phyloP scores from a whole-genome alignment of 2,888 invertebrate genomes.

The Pollenia angustigena region DNA sequence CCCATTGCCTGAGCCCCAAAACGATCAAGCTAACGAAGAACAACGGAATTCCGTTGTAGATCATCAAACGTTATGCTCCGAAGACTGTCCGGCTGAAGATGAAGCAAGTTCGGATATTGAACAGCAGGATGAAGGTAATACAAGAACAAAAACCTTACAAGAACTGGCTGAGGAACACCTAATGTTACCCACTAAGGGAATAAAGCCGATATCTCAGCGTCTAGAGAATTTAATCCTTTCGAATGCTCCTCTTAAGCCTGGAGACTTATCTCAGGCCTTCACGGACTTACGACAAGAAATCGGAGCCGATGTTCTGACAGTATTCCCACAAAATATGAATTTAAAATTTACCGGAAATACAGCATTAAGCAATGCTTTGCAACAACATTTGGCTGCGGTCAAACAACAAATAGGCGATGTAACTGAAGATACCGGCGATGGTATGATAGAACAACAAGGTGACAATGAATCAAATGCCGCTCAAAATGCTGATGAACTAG shows the following conservation, averaged over 20 bases:
- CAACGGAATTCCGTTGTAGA: constrained; percentile 36
- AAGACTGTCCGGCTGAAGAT: constrained; percentile 55
- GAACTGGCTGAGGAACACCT: constrained; percentile 74
- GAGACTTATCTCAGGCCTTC: constrained; percentile 82
- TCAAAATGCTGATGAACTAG: constrained; percentile 77
- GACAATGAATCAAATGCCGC: constrained; percentile 53
- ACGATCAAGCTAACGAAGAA: constrained; percentile 33
- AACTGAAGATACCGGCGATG: constrained; percentile 75
- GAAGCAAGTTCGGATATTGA: constrained; percentile 67
- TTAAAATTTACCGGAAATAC: constrained; percentile 79
- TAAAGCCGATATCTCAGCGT: constrained; percentile 77
- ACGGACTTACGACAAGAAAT: constrained; percentile 83
- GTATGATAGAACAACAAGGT: constrained; percentile 63
- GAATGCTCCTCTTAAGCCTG: constrained; percentile 80
- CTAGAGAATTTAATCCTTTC: constrained; percentile 82
- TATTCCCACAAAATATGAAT: constrained; percentile 82
- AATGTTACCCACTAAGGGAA: constrained; percentile 64
- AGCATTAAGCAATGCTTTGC: constrained; percentile 79
- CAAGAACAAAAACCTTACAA: constrained; percentile 43
- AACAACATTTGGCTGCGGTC: constrained; percentile 78
- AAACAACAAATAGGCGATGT: constrained; percentile 70
- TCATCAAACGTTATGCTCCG: constrained; percentile 51
- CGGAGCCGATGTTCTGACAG: constrained; percentile 81
- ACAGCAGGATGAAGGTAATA: constrained; percentile 59
- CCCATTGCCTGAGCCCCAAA: constrained; percentile 44